Evolutionary conservation across 2,797 vertebrate genomes (phyloP).

Genomic region (Scolopax rusticola): DNA sequence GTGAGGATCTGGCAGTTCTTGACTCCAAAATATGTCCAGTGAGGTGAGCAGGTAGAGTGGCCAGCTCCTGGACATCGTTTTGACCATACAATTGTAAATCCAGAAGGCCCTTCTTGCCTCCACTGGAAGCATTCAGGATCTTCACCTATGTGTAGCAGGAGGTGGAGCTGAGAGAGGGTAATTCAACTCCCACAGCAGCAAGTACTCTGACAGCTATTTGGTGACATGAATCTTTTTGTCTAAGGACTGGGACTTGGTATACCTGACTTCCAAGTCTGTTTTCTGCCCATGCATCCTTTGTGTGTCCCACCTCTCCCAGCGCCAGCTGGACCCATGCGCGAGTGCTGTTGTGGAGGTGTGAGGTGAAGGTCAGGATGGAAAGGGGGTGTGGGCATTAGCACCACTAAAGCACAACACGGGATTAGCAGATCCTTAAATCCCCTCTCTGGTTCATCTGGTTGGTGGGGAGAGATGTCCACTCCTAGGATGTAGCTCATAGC

Average conservation of each 20-base stretch:
- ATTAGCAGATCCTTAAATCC: background rate
- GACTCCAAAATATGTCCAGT: background rate
- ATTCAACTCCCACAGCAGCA: background rate
- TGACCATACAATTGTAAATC: background rate
- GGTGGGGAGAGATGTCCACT: rapidly evolving
- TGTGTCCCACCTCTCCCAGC: background rate
- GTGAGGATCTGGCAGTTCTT: rapidly evolving
- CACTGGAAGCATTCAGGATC: background rate
- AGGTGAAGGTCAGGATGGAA: background rate
- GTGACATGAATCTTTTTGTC: background rate
- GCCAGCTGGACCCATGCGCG: background rate
- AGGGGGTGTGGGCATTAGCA: background rate
- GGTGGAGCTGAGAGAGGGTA: background rate
- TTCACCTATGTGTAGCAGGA: background rate
- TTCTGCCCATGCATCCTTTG: background rate
- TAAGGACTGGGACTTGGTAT: background rate
- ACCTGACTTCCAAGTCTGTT: background rate
- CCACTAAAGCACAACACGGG: background rate
- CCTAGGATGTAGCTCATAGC: background rate
- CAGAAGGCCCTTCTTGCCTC: background rate
- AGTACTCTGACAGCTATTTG: background rate
- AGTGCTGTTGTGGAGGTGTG: rapidly evolving
- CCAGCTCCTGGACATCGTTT: background rate
- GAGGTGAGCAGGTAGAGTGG: background rate
- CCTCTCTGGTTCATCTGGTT: background rate